Evolutionary conservation across 2,113 vertebrate genomes (phyloP), one percentile per base, ranked within the genome.

Genomic region (Callospermophilus lateralis): DNA sequence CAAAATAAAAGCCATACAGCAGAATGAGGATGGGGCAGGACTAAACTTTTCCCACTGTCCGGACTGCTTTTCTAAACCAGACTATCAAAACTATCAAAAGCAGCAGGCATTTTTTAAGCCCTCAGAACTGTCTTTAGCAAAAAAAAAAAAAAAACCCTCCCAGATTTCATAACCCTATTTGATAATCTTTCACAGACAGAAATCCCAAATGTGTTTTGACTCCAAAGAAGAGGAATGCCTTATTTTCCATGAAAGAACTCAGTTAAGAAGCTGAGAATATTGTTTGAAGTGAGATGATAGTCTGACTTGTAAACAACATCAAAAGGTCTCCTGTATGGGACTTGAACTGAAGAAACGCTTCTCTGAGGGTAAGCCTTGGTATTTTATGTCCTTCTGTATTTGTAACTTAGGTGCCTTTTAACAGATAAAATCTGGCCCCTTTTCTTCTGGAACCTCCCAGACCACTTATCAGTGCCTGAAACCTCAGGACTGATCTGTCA

Each of bases 241-340:
- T 88, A n/a, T 63, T 93, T 95, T 92, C 86, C 65, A 89, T 17
- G 13, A 63, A 20, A 72, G 63, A 89, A 61, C 53, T 87, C 42
- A 80, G 68, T 61, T 70, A 89, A 85, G 58, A 65, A n/a, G 45
- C 87, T 80, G 37, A 24, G 6, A 34, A 53, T 84, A 67, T 8
- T 81, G 39, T 89, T 96, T 96, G 93, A 93, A 87, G 96, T 48
- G 63, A 98, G 42, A 93, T 63, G 39, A 37, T 24, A 63, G 63
- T 93, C 55, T 94, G 91, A 55, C 79, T 55, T 84, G 24, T 53
- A 90, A 93, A 89, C 72, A 90, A 74, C 93, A 94, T 97, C 90
- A 96, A 87, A 97, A 93, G 90, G 37, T 45, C 61, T 93, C 65
- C 65, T 48, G 4, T 4, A 30, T 0, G 48, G 63, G 84, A 90